Conservation (phyloP, 2,888 invertebrate genomes). For the Folsomia manolachei region DNA sequence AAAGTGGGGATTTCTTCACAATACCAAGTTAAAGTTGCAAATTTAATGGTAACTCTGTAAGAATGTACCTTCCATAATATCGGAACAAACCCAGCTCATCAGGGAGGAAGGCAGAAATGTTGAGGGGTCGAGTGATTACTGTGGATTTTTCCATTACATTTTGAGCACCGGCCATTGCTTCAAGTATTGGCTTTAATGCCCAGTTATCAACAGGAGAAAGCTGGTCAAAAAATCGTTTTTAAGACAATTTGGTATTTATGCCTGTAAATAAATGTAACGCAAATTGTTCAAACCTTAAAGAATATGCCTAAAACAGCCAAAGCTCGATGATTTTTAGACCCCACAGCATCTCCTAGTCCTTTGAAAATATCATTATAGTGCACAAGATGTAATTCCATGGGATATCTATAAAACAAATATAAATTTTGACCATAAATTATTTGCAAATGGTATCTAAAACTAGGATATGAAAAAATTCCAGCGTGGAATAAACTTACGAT, state of each 20-base stretch:
- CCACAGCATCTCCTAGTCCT: constrained; percentile 39
- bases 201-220: constrained; percentile 36
- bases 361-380: constrained; percentile 45
- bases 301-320: constrained; percentile 50
- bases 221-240: constrained; percentile 27
- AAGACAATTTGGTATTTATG: neutral
- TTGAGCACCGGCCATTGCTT: constrained; percentile 25
- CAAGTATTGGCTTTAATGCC: constrained; percentile 36
- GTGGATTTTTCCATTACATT: constrained; percentile 7
- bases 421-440: neutral
- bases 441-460: neutral
- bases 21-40: neutral
- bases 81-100: constrained; percentile 37
- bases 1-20: neutral
- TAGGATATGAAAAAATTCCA: neutral
- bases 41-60: too few species aligned
- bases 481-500: constrained; percentile 27
- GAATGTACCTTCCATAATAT: constrained; percentile 46
- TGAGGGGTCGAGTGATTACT: constrained; percentile 24
- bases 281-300: constrained; percentile 39
- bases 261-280: neutral
- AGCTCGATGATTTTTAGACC: constrained; percentile 38
- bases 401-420: constrained; percentile 33
- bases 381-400: constrained; percentile 48
- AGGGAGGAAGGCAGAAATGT: constrained; percentile 45